These are phyloP conservation scores for Acestrorhynchus altus DNA, from an alignment of 2,797 vertebrate species.

Conservation along the genomic window DNA sequence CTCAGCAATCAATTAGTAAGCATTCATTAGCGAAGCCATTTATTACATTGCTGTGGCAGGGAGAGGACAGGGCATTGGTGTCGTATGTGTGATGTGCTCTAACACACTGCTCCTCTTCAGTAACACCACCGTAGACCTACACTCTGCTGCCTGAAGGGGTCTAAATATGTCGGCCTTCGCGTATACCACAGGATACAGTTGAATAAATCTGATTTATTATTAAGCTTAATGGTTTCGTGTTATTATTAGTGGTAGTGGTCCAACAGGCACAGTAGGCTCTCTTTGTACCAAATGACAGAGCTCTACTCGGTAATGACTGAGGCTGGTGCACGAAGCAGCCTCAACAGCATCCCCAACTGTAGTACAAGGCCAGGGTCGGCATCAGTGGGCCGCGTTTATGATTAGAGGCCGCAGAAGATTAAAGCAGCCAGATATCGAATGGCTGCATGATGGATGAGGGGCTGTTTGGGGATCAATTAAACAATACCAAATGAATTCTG, in stretches of 20 bases:
- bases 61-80: conserved; percentile 56
- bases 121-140: background rate
- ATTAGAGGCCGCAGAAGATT: conserved; percentile 70
- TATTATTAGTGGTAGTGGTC: background rate
- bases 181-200: background rate
- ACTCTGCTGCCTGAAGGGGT: background rate
- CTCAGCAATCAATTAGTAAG: conserved; percentile 80
- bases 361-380: conserved; percentile 47
- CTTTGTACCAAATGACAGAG: background rate
- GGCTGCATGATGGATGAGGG: conserved; percentile 75
- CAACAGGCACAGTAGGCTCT: no score
- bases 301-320: background rate
- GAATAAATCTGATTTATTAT: background rate
- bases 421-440: conserved; percentile 73
- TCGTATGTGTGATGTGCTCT: conserved; percentile 44
- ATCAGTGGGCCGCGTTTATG: conserved; percentile 67
- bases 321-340: conserved; percentile 4
- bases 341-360: conserved; percentile 1
- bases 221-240: background rate
- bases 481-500: conserved; percentile 80
- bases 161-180: background rate
- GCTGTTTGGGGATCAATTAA: conserved; percentile 79
- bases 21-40: conserved; percentile 77
- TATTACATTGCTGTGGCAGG: conserved; percentile 73
- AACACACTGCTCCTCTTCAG: background rate